Conservation (phyloP, 1,140 invertebrate species). For the Magallana ariakensis region DNA sequence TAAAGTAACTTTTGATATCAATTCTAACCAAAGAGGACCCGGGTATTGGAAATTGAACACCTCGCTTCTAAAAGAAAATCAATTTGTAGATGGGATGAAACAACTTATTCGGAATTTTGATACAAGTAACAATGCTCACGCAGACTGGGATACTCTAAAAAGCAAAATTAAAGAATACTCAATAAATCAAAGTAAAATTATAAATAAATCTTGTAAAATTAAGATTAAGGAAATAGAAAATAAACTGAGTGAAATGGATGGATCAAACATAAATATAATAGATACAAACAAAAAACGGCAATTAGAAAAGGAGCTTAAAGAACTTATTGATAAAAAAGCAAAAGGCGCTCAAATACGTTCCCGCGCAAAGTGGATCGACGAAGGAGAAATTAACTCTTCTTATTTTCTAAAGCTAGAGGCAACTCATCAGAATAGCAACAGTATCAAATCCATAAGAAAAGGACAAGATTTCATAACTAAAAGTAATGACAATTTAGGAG, state of each 20-base stretch:
- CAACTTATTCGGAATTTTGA: not conserved
- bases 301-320: not conserved
- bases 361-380: not conserved
- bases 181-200: not conserved
- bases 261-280: not conserved
- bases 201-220: not conserved
- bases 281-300: constrained; percentile 12
- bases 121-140: not conserved
- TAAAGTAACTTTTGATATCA: not conserved
- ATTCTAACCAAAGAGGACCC: not conserved
- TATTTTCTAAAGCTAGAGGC: not conserved
- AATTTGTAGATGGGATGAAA: not conserved
- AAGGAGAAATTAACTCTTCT: not conserved
- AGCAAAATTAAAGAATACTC: constrained; percentile 20
- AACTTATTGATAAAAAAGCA: not conserved
- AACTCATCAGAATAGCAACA: not conserved
- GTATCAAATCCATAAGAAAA: not conserved
- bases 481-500: not conserved
- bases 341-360: constrained; percentile 27
- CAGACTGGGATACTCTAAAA: not conserved
- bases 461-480: not conserved
- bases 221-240: not conserved
- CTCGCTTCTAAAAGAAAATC: not conserved
- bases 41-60: constrained; percentile 37
- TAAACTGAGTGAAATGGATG: constrained; percentile 1